phyloP scores from a whole-genome alignment of 1,140 invertebrate species.

The Caenorhabditis briggsae region DNA sequence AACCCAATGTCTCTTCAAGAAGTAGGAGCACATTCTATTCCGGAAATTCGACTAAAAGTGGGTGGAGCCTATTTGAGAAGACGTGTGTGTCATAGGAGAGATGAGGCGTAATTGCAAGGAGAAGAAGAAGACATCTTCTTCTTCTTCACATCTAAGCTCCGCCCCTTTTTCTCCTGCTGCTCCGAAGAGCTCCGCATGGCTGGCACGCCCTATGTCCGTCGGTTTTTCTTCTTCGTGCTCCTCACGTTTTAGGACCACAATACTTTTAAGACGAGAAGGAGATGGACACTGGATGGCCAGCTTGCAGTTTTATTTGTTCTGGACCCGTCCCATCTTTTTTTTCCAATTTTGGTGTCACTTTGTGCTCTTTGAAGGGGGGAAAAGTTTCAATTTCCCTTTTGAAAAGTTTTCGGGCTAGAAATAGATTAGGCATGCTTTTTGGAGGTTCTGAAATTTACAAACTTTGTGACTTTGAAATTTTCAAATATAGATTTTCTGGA shows the following conservation, averaged over 20 bases:
- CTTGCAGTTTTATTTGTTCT: not conserved
- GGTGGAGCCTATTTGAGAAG: not conserved
- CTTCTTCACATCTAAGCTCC: not conserved
- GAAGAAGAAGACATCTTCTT: not conserved
- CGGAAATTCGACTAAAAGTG: slow-evolving; percentile 18
- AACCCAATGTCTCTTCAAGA: not conserved
- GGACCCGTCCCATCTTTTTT: not conserved
- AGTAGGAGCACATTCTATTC: too few relatives aligned
- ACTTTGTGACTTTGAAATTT: too few relatives aligned
- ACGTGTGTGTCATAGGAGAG: not conserved
- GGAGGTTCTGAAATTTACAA: too few relatives aligned
- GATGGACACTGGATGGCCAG: not conserved
- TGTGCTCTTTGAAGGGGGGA: not conserved
- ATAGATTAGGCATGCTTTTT: too few relatives aligned
- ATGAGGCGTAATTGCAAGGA: slow-evolving; percentile 25
- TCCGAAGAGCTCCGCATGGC: not conserved
- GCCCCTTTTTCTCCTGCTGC: not conserved
- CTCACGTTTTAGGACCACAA: slow-evolving; percentile 19
- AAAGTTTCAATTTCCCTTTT: not conserved
- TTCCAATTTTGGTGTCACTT: not conserved
- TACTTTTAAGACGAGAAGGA: not conserved
- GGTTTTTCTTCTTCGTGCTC: slow-evolving; percentile 10
- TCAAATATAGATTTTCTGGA: too few relatives aligned
- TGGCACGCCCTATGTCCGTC: not conserved
- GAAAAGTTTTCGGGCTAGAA: too few relatives aligned